Evolutionary conservation across 2,797 vertebrate species (phyloP), one percentile per base, ranked within the genome.

Genomic region (Antennarius maculatus): DNA sequence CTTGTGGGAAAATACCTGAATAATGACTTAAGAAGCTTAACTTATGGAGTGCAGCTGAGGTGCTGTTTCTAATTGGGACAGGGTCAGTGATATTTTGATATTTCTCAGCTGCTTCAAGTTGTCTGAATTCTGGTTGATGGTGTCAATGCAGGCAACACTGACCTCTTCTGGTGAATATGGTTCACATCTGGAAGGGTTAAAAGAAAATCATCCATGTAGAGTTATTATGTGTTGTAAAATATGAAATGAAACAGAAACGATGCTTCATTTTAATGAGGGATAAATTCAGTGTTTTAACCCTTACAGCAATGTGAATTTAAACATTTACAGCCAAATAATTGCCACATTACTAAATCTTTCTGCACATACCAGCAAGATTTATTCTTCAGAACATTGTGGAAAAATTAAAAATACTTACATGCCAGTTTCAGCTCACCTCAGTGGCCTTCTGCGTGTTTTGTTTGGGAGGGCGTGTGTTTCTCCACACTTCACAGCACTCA

Each of bases 111-210:
- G 81, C 63, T 63, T 71, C 43, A 59, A 3, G 5, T n/a, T 10
- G 53, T 34, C 31, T 61, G 53, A 55, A 16, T 23, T 18, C 48
- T 18, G 17, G 52, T 51, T 34, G 6, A 17, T 23, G 42, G n/a
- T 49, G 16, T 12, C 41, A 41, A 58, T 63, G 43, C 41, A 72
- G 63, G n/a, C 77, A 82, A 88, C 71, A 84, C 79, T 88, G 88
- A 76, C 88, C 85, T 83, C 91, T 86, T 46, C 70, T 88, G 91
- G 88, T 69, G 39, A 49, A 16, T 5, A 31, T 27, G 15, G 58
- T 56, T 51, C 5, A 27, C 34, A 54, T 28, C 31, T 5, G 16
- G 7, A 69, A 16, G 18, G 42, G 66, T 54, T 54, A 14, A 61
- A 12, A 18, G 18, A 6, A 49, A 11, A 10, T 2, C 0, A 0